Percentiles rank a stretch among this genome's conserved stretches.
Evolutionary conservation across 2,113 vertebrate genomes (phyloP).

Genomic region (Callospermophilus lateralis): DNA sequence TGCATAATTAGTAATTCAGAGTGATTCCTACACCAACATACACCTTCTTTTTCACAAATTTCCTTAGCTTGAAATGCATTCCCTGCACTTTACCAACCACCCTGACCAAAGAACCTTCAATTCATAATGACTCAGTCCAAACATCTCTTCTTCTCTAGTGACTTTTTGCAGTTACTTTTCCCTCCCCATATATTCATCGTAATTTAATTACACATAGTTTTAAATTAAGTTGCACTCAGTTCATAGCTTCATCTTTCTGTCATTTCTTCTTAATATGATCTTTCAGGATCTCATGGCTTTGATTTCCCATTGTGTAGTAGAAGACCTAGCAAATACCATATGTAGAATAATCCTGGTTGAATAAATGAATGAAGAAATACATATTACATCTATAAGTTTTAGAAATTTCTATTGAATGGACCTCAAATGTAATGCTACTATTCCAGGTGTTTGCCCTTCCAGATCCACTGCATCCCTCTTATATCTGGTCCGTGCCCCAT

Average conservation of each 20-base stretch:
- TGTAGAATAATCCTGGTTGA: neutral
- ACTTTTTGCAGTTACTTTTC: neutral
- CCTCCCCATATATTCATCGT: neutral
- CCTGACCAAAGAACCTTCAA: neutral
- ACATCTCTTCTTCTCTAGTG: neutral
- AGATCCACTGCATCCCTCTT: neutral
- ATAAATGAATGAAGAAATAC: neutral
- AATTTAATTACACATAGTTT: neutral
- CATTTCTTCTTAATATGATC: neutral
- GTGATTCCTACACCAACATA: neutral
- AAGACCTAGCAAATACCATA: neutral
- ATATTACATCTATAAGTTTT: neutral
- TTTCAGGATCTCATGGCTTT: neutral
- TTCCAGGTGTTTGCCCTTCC: neutral
- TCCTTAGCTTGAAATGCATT: neutral
- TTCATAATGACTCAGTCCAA: neutral
- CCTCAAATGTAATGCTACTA: neutral
- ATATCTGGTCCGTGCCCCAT: neutral
- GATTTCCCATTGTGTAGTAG: neutral
- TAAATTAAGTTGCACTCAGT: neutral
- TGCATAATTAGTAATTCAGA: neutral
- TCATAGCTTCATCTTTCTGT: neutral
- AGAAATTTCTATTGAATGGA: neutral
- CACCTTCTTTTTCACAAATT: neutral
- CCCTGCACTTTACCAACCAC: neutral